A percentile compares a stretch with the other conserved stretches of the same genome.
Evolutionary conservation across 2,113 vertebrate species (phyloP).

Genomic region (Synchiropus splendidus): DNA sequence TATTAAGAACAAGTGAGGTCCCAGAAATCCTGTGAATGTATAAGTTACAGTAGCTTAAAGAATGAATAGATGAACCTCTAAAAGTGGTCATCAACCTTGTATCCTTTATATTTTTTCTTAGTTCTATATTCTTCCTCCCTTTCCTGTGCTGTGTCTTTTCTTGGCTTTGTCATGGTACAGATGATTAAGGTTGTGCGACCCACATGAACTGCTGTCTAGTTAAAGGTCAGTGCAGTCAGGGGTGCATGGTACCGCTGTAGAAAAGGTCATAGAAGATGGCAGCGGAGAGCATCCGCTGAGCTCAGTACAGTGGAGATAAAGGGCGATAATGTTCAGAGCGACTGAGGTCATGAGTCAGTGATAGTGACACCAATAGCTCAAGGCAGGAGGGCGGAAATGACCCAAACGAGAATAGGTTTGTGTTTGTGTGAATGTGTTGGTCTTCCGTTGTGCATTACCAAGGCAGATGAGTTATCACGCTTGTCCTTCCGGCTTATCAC

Average conservation of each 20-base stretch:
- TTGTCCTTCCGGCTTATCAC: conserved; percentile 47
- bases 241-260: conserved; percentile 40
- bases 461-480: conserved; percentile 38
- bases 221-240: conserved; percentile 60
- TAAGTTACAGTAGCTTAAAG: too few species aligned
- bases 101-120: too few species aligned
- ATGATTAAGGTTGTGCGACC: too few species aligned
- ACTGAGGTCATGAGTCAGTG: conserved; percentile 37
- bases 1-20: too few species aligned
- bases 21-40: too few species aligned
- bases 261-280: conserved; percentile 45
- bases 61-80: too few species aligned
- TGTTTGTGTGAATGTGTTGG: background rate
- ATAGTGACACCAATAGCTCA: conserved; percentile 12
- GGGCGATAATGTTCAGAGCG: too few species aligned
- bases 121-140: too few species aligned
- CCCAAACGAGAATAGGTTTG: conserved; percentile 5
- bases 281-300: conserved; percentile 7
- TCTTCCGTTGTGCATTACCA: conserved; percentile 31
- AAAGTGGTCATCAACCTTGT: too few species aligned
- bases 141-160: too few species aligned
- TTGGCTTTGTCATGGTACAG: too few species aligned
- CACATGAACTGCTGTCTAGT: conserved; percentile 17
- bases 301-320: too few species aligned
- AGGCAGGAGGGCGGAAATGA: conserved; percentile 12